phyloP scores from a whole-genome alignment of 2,113 vertebrate species.

The Pogona vitticeps region DNA sequence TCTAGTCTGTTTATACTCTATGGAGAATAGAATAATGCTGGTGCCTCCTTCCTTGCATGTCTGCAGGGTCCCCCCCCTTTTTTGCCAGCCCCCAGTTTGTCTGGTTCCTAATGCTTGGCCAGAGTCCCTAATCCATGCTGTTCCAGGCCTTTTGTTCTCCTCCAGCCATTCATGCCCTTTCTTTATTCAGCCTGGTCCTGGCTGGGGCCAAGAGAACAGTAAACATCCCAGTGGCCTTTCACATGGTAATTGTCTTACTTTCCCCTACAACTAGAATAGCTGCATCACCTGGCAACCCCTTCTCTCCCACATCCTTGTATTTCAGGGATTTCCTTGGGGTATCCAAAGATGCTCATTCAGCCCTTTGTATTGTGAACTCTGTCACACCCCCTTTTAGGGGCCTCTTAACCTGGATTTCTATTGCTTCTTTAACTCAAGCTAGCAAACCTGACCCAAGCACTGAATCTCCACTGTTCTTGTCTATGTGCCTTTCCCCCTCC shows the following conservation, averaged over 20 bases:
- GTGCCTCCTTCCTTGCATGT: background rate
- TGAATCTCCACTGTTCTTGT: background rate
- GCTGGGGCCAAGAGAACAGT: background rate
- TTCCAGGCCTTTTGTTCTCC: slow-evolving; percentile 24
- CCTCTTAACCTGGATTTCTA: background rate
- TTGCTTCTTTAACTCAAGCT: background rate
- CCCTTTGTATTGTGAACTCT: background rate
- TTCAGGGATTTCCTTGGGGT: background rate
- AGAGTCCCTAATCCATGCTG: slow-evolving; percentile 18
- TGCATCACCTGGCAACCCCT: background rate
- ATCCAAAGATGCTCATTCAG: background rate
- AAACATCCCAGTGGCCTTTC: slow-evolving; percentile 17
- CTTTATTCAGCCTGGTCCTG: slow-evolving; percentile 4
- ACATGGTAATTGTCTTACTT: slow-evolving; percentile 15
- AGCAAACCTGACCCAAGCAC: background rate
- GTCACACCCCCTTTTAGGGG: background rate
- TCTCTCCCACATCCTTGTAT: background rate
- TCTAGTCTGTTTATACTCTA: background rate
- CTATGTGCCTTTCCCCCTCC: background rate
- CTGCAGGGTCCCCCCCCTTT: background rate
- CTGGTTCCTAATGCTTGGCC: slow-evolving; percentile 20
- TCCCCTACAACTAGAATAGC: background rate
- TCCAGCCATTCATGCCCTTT: slow-evolving; percentile 20
- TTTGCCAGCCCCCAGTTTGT: background rate
- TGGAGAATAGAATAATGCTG: background rate